phyloP scores from a whole-genome alignment of 2,113 vertebrate species.

The Channa maculata region DNA sequence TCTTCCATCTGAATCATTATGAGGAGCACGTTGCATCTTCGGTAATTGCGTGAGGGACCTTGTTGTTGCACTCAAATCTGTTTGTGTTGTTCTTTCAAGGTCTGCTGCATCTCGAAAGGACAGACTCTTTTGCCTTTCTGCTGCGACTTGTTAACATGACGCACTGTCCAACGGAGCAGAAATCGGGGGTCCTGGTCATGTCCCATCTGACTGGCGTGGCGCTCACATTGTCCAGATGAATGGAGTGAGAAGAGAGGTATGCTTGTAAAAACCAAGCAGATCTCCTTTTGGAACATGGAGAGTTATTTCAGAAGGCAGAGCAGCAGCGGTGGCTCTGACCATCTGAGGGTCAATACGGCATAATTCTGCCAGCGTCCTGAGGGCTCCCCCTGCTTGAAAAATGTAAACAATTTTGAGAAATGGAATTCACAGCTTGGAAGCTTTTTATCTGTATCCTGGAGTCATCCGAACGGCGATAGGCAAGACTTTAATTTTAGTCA shows the following conservation, averaged over 20 bases:
- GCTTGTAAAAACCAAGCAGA: slow-evolving; percentile 57
- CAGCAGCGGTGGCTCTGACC: background rate
- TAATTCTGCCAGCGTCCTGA: background rate
- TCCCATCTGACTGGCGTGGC: slow-evolving; percentile 59
- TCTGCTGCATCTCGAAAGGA: slow-evolving; percentile 70
- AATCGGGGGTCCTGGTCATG: slow-evolving; percentile 53
- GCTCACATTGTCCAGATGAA: slow-evolving; percentile 41
- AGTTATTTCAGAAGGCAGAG: slow-evolving; percentile 27
- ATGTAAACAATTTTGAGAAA: slow-evolving; percentile 17
- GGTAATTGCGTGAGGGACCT: slow-evolving; percentile 58
- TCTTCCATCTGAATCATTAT: slow-evolving; percentile 47
- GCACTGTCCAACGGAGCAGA: slow-evolving; percentile 71
- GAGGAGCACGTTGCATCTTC: slow-evolving; percentile 41
- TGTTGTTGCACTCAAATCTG: slow-evolving; percentile 56
- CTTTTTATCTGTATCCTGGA: slow-evolving; percentile 1
- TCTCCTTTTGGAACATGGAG: slow-evolving; percentile 36
- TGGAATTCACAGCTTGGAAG: slow-evolving; percentile 2
- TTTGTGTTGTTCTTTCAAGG: slow-evolving; percentile 76
- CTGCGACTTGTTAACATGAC: slow-evolving; percentile 65
- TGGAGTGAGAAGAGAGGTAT: slow-evolving; percentile 40
- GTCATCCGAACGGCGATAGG: slow-evolving; percentile 10
- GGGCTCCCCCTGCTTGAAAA: slow-evolving; percentile 19
- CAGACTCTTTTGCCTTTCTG: slow-evolving; percentile 63
- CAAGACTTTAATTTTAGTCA: background rate
- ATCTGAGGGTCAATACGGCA: slow-evolving; percentile 10